These are phyloP conservation scores for Megastigmus dorsalis DNA, from an alignment of 2,888 invertebrate genomes.

Conservation along the genomic window DNA sequence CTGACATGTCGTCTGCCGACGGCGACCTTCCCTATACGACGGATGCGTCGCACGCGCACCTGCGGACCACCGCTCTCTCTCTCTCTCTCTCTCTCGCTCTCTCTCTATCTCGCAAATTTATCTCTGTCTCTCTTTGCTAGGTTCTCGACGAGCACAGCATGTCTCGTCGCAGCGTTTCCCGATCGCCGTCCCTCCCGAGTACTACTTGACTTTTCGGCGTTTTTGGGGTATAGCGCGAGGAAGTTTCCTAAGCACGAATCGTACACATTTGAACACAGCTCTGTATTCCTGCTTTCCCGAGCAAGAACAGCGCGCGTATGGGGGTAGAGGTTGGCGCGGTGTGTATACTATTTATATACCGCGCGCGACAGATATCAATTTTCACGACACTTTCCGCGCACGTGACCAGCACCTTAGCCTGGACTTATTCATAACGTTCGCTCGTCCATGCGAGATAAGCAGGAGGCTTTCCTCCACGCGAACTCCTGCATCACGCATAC, in stretches of 20 bases:
- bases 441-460: background rate
- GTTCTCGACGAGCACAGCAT: background rate
- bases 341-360: no score
- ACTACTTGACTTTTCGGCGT: no score
- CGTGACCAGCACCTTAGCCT: conserved; percentile 26
- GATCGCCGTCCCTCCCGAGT: background rate
- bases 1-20: conserved; percentile 64
- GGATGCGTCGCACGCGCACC: no score
- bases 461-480: background rate
- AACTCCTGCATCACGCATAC: background rate
- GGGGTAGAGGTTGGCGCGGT: no score
- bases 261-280: no score
- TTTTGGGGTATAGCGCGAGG: no score
- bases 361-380: background rate
- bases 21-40: no score
- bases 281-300: no score
- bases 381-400: conserved; percentile 30
- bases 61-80: background rate
- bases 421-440: conserved; percentile 4
- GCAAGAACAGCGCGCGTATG: no score
- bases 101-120: background rate
- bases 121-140: background rate
- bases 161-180: background rate
- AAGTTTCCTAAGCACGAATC: no score
- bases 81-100: background rate